Percentiles rank a stretch among this genome's conserved stretches.
phyloP scores from a whole-genome alignment of 2,797 vertebrate species.

The Masticophis lateralis region DNA sequence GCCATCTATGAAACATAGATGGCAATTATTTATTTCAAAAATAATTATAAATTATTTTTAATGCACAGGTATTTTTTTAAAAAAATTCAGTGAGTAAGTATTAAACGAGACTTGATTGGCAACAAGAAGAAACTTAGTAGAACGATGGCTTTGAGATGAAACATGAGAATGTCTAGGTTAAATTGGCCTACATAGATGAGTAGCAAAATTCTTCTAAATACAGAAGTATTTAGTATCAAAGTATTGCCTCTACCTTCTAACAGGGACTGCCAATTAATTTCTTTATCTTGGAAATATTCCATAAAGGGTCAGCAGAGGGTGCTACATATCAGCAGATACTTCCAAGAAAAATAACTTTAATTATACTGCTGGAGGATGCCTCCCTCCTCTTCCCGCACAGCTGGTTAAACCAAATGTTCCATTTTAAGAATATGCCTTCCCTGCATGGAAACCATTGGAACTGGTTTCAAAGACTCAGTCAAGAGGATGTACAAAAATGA shows the following conservation, averaged over 20 bases:
- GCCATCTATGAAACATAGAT: no score
- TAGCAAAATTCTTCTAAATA: neutral
- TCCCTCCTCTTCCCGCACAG: no score
- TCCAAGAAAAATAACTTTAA: neutral
- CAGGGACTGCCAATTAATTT: neutral
- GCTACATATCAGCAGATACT: conserved; percentile 6
- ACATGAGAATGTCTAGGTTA: neutral
- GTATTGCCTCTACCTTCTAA: neutral
- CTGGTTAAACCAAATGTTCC: neutral
- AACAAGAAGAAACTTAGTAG: neutral
- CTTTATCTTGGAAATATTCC: neutral
- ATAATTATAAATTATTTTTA: neutral
- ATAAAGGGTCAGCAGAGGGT: conserved; percentile 12
- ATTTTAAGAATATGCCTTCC: neutral
- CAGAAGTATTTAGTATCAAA: neutral
- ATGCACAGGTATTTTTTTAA: neutral
- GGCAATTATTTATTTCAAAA: no score
- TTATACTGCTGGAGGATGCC: neutral
- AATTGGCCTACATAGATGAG: neutral
- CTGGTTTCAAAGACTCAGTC: neutral
- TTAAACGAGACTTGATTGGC: neutral
- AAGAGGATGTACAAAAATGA: neutral
- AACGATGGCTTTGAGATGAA: neutral
- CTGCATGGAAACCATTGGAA: neutral
- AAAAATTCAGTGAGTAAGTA: neutral